These are phyloP conservation scores for Pelecanoides urinatrix DNA, from an alignment of 2,113 vertebrate genomes.

Conservation along the genomic window DNA sequence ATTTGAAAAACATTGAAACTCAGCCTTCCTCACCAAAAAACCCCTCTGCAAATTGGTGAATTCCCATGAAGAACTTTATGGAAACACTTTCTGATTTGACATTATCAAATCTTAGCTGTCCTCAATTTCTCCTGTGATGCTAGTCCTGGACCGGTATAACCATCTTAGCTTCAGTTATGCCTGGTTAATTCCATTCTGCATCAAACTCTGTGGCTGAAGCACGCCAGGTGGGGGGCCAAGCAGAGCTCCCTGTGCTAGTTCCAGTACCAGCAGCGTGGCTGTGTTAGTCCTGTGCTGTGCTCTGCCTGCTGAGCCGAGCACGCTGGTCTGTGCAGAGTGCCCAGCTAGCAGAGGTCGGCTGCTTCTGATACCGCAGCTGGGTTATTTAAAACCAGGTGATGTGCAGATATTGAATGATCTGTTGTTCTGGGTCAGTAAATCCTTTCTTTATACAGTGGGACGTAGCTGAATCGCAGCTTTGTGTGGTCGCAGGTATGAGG, in stretches of 20 bases:
- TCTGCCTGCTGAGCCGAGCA: neutral
- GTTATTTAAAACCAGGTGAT: neutral
- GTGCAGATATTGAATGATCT: neutral
- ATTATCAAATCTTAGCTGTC: neutral
- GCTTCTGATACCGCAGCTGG: neutral
- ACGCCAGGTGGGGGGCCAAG: neutral
- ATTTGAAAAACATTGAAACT: neutral
- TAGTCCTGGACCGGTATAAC: neutral
- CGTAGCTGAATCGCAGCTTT: neutral
- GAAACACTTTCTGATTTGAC: neutral
- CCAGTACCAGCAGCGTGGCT: neutral
- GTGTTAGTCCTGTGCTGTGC: neutral
- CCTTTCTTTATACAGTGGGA: neutral
- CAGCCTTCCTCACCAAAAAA: neutral
- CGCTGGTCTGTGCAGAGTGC: fast-evolving
- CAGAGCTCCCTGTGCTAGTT: neutral
- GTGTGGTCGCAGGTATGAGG: neutral
- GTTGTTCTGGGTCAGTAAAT: neutral
- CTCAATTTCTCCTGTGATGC: neutral
- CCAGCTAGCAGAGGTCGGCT: neutral
- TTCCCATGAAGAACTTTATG: neutral
- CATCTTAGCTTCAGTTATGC: neutral
- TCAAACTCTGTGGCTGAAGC: neutral
- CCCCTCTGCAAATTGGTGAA: neutral
- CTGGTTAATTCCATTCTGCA: neutral